Base-by-base conservation (phyloP, 2,888 invertebrate genomes). In the Drosophila meridionalis region DNA sequence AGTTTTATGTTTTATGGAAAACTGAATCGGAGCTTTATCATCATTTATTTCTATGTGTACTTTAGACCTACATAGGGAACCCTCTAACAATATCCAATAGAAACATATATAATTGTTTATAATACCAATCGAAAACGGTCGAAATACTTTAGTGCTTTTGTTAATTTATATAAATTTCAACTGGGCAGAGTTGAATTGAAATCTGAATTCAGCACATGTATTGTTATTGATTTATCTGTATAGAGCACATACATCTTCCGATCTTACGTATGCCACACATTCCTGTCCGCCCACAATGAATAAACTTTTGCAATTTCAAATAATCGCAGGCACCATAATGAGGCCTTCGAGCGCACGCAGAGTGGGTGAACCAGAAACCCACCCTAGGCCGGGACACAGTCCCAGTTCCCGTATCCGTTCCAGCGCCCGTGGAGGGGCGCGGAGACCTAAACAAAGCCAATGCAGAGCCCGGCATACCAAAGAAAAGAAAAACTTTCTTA, bases 301-400 rank as follows among this genome's bases (percentile, higher is more conserved):
- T 84, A 87, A 87, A 87, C 90, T 87, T 87, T 90, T 70, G 87
- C 90, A 90, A 90, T 87, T 87, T 87, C 90, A 90, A 87, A 87
- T 87, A 87, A 87, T 87, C 87, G 87, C 87, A 68, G 82, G 78
- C 89, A 71, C 89, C 85, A 87, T 87, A 87, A 87, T 87, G 90
- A 87, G 87, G 82, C 88, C 87, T 82, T 74, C 62, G 85, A 80
- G 89, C 82, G 73, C 82, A 85, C 88, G 66, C 55, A 56, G 26
- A 7, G 28, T 20, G 57, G 53, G 61, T 30, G 12, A 34, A 11
- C 14, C 38, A 30, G 26, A 52, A 58, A 65, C 20, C 76, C 65
- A 76, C 67, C 68, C 59, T 48, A 40, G 43, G 9, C 57, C 36
- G 20, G 28, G 36, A 32, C 40, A 28, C 32, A 52, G 72, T 28